Percentiles rank a stretch among this genome's conserved stretches.
phyloP scores from a whole-genome alignment of 1,140 invertebrate genomes.

The Diplogasteroides magnus region DNA sequence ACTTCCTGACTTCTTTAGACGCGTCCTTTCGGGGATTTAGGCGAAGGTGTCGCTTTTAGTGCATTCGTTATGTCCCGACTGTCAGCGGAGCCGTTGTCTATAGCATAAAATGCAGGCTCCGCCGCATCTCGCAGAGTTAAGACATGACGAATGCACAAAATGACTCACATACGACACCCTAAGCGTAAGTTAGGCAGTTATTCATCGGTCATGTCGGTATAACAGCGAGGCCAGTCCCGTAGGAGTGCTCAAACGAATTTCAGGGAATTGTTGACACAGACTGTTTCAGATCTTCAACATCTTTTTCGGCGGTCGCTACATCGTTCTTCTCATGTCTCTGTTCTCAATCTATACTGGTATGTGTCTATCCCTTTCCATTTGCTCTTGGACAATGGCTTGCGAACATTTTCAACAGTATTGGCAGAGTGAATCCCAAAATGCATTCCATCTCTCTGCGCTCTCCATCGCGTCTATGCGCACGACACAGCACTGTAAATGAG shows the following conservation, averaged over 20 bases:
- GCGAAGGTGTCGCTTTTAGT: not conserved
- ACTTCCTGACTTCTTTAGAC: not conserved
- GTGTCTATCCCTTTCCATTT: too few relatives aligned
- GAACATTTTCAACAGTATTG: constrained; percentile 59
- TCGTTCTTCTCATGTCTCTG: constrained; percentile 91
- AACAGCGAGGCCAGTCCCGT: not conserved
- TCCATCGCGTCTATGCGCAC: too few relatives aligned
- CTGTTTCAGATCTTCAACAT: constrained; percentile 81
- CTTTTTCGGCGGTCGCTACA: constrained; percentile 93
- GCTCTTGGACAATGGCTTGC: too few relatives aligned
- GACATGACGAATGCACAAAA: too few relatives aligned
- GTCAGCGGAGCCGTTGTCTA: too few relatives aligned
- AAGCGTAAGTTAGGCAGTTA: not conserved
- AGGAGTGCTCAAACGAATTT: not conserved
- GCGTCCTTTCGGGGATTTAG: not conserved
- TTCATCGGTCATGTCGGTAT: not conserved
- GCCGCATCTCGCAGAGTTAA: not conserved
- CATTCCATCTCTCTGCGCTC: too few relatives aligned
- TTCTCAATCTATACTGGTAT: constrained; percentile 91
- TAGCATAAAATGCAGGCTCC: not conserved
- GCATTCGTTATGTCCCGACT: too few relatives aligned
- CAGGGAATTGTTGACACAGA: not conserved
- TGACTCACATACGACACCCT: too few relatives aligned
- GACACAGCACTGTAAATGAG: too few relatives aligned
- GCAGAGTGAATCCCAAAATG: constrained; percentile 36